A percentile compares a stretch with the other conserved stretches of the same genome.
Evolutionary conservation across 1,140 invertebrate species (phyloP).

Genomic region (Drosophila saltans): DNA sequence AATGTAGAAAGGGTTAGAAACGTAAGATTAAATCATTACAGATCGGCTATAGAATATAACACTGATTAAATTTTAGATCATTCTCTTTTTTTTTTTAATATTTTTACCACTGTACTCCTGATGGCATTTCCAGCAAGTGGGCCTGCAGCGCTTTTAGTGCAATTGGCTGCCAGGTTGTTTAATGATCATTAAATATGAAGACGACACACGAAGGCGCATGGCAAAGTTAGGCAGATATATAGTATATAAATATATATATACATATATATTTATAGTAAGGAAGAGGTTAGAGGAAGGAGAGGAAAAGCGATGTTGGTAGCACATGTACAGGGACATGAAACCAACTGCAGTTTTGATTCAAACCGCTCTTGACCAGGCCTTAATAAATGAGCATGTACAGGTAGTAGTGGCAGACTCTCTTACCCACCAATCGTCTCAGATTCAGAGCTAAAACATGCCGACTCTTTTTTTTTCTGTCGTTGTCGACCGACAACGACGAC

Average conservation of each 20-base stretch:
- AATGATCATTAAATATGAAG: conserved; percentile 80
- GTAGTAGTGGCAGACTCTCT: background rate
- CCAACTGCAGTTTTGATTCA: conserved; percentile 68
- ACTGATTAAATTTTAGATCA: no score
- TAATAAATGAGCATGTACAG: conserved; percentile 73
- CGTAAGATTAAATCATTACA: no score
- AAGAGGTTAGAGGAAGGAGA: no score
- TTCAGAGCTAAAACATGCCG: conserved; percentile 3
- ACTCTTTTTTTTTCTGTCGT: background rate
- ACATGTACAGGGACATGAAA: conserved; percentile 20
- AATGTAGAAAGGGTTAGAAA: no score
- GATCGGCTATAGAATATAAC: no score
- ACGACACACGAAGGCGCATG: conserved; percentile 60
- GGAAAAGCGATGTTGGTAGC: background rate
- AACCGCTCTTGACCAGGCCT: conserved; percentile 78
- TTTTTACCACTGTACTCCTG: conserved; percentile 8
- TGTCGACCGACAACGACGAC: background rate
- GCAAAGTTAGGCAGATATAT: background rate
- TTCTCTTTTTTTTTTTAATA: background rate
- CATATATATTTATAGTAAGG: background rate
- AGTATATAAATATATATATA: no score
- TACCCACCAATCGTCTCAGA: background rate
- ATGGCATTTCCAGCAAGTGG: conserved; percentile 25
- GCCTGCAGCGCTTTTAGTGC: conserved; percentile 73
- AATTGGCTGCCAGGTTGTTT: conserved; percentile 78